Evolutionary conservation across 2,888 invertebrate species (phyloP), one percentile per base, ranked within the genome.

Genomic region (Neoscelio sp.): DNA sequence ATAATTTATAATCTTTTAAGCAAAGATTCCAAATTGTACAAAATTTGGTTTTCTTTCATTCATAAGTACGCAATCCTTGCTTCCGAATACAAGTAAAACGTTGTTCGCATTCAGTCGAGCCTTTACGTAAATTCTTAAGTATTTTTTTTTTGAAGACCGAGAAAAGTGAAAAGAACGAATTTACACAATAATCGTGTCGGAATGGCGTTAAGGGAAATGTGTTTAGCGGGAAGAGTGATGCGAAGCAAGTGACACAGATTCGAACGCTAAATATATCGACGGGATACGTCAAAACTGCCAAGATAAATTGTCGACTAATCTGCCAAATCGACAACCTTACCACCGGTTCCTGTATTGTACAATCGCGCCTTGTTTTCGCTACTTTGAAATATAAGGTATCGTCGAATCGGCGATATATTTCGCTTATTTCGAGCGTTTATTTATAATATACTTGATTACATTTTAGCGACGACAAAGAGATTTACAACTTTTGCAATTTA

Each of bases 321-420:
- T 77, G 77, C 71, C 71, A 77, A 77, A 77, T 71, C 70, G 77
- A 77, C 77, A 65, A 65, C 50, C 65, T 70, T 52, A 65, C 50
- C 40, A 15, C 26, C 50, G 58, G 50, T 77, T 65, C 64, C 65
- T 62, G 68, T 38, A 56, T 68, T 75, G 52, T 54, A 68, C 50
- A 67, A 75, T 60, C 65, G 23, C 60, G 50, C 65, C 58, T 74
- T 65, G 74, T 74, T 74, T 74, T 52, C 58, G 33, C 40, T 44
- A 10, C 13, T 17, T 13, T 56, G 65, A 58, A 58, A 65, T 52
- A 60, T 56, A 67, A 60, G 65, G 10, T 56, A 20, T 58, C 60
- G 58, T 67, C 60, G 40, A 6, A 62, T 54, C 54, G 54, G 54
- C 46, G 50, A 44, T 60, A 50, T 48, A 52, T 15, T 13, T 12